Conservation (phyloP, 2,113 vertebrate genomes). For the Nothobranchius kuhntae region DNA sequence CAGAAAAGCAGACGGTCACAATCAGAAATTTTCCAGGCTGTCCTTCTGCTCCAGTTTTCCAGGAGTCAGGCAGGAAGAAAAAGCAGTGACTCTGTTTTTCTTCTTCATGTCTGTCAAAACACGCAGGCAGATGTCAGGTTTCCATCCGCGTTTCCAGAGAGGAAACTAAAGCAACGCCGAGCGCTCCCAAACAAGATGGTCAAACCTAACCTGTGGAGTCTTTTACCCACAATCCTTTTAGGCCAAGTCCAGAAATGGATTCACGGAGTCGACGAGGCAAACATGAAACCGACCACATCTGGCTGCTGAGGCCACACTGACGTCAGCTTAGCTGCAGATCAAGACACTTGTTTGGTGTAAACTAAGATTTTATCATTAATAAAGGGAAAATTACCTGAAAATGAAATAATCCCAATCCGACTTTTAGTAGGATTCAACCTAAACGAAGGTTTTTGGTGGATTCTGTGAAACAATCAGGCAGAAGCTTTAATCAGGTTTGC, state of each 20-base stretch:
- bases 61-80: constrained; percentile 37
- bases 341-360: too few relatives aligned
- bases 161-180: constrained; percentile 26
- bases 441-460: too few relatives aligned
- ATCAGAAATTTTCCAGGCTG: constrained; percentile 41
- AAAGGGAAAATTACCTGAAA: too few relatives aligned
- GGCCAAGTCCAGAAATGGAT: neutral
- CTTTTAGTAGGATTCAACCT: too few relatives aligned
- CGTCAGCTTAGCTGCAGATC: too few relatives aligned
- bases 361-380: too few relatives aligned
- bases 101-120: constrained; percentile 52
- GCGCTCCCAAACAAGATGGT: constrained; percentile 26
- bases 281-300: too few relatives aligned
- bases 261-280: neutral
- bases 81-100: constrained; percentile 54
- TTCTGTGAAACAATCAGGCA: too few relatives aligned
- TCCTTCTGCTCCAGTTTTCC: constrained; percentile 31
- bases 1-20: constrained; percentile 30
- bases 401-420: too few relatives aligned
- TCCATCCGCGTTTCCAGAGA: constrained; percentile 36
- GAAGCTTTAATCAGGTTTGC: too few relatives aligned
- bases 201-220: constrained; percentile 22
- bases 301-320: too few relatives aligned
- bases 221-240: constrained; percentile 37
- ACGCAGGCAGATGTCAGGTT: constrained; percentile 20